Percentiles rank a stretch among this genome's conserved stretches.
Conservation (phyloP, 2,888 invertebrate genomes). For the Abrostola triplasia region DNA sequence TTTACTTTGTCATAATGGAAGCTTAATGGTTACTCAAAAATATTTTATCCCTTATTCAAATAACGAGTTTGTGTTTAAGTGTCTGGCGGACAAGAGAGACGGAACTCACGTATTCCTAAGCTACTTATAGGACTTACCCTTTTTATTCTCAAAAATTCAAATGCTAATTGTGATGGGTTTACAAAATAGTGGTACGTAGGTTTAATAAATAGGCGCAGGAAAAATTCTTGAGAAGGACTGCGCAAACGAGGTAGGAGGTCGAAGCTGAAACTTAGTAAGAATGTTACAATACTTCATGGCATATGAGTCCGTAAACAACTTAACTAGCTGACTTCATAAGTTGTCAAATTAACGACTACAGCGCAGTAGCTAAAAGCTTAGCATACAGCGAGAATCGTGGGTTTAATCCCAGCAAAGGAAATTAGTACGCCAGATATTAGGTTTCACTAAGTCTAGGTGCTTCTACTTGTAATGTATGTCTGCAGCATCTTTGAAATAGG, state of each 20-base stretch:
- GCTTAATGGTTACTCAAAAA: constrained; percentile 37
- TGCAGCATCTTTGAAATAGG: background rate
- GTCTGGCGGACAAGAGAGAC: background rate
- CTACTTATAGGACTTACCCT: too few species aligned
- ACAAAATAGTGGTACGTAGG: too few species aligned
- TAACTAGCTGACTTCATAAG: background rate
- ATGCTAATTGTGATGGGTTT: too few species aligned
- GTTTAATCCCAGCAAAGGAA: constrained; percentile 1
- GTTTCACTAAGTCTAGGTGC: background rate
- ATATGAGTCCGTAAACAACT: background rate
- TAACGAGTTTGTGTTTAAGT: background rate
- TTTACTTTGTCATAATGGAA: constrained; percentile 50
- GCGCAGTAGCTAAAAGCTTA: background rate
- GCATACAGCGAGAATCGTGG: background rate
- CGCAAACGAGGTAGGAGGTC: too few species aligned
- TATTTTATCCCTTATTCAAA: constrained; percentile 23
- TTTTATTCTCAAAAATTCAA: too few species aligned
- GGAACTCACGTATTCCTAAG: background rate
- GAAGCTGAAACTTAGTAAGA: too few species aligned
- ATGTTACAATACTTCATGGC: too few species aligned
- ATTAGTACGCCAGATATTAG: background rate
- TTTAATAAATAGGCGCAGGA: too few species aligned
- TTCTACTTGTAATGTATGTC: background rate
- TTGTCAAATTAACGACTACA: background rate
- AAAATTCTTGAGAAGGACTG: too few species aligned